phyloP scores from a whole-genome alignment of 2,888 invertebrate genomes.

The Alloplasta piceator region DNA sequence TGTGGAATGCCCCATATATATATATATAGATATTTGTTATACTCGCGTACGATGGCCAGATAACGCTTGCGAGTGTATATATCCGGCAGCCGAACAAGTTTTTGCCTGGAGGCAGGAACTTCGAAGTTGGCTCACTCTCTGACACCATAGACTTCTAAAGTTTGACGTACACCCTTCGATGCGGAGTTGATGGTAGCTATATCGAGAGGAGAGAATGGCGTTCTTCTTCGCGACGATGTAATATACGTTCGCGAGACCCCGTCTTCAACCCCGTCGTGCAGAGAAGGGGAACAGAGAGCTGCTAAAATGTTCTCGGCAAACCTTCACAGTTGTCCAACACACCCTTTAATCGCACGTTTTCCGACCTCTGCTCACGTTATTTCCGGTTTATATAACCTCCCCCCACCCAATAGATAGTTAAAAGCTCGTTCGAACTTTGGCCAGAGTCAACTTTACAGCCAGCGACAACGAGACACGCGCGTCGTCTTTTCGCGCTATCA shows the following conservation, averaged over 20 bases:
- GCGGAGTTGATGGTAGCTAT: neutral
- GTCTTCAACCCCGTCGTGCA: conserved; percentile 13
- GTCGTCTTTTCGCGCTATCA: conserved; percentile 4
- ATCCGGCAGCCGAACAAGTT: conserved; percentile 12
- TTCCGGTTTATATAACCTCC: conserved; percentile 60
- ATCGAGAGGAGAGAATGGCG: neutral
- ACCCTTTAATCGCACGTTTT: conserved; percentile 30
- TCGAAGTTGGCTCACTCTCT: conserved; percentile 54
- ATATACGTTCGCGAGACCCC: neutral
- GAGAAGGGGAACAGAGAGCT: conserved; percentile 8
- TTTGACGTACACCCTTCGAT: conserved; percentile 64
- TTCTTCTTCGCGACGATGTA: conserved; percentile 14
- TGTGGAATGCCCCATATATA: too few species aligned
- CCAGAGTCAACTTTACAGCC: conserved; percentile 40
- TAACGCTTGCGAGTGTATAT: conserved; percentile 5
- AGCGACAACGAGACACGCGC: conserved; percentile 9
- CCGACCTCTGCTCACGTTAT: conserved; percentile 62
- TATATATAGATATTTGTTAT: neutral
- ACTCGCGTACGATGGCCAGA: neutral
- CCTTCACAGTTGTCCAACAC: neutral
- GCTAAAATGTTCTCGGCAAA: conserved; percentile 55
- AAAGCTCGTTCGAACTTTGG: conserved; percentile 75
- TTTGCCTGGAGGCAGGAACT: conserved; percentile 62
- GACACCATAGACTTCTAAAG: conserved; percentile 72
- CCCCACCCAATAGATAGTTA: conserved; percentile 66